Conservation (phyloP, 2,888 invertebrate genomes). For the Dicranocentrus wangi region DNA sequence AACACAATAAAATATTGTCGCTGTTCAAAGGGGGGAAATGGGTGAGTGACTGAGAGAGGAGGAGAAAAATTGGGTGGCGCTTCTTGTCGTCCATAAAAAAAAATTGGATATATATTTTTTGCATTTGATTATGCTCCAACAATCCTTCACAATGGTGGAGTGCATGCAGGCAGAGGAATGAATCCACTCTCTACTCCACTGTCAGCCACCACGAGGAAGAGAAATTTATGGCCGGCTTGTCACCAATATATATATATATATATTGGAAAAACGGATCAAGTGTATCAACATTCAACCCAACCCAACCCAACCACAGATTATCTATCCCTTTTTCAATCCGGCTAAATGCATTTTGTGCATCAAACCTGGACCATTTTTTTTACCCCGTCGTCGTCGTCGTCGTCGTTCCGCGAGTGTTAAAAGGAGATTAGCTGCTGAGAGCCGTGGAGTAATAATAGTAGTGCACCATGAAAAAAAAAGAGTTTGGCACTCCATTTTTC, state of each 20-base stretch:
- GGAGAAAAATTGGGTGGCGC: too few relatives aligned
- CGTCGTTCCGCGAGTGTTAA: too few relatives aligned
- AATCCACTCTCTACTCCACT: too few relatives aligned
- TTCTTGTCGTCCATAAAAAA: slow-evolving; percentile 58
- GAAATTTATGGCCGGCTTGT: slow-evolving; percentile 59
- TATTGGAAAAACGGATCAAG: slow-evolving; percentile 61
- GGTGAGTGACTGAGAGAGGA: too few relatives aligned
- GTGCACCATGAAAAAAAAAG: too few relatives aligned
- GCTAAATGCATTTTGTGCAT: slow-evolving; percentile 56
- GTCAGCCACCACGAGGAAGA: slow-evolving; percentile 41
- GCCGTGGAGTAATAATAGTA: too few relatives aligned
- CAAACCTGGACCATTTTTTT: slow-evolving; percentile 15
- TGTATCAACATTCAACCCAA: too few relatives aligned
- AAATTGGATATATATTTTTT: too few relatives aligned
- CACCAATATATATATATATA: slow-evolving; percentile 48
- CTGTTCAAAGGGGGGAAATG: slow-evolving; percentile 17
- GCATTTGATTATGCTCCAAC: slow-evolving; percentile 52
- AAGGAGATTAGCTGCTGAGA: slow-evolving; percentile 57
- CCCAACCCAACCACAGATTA: slow-evolving; percentile 62
- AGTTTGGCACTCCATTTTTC: too few relatives aligned
- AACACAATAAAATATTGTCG: slow-evolving; percentile 52
- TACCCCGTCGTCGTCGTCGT: slow-evolving; percentile 33
- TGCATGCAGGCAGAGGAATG: slow-evolving; percentile 1
- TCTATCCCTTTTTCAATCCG: slow-evolving; percentile 58
- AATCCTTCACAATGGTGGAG: slow-evolving; percentile 47